These are phyloP conservation scores for Machaerirhynchus nigripectus DNA, from an alignment of 2,113 vertebrate species.

Conservation along the genomic window DNA sequence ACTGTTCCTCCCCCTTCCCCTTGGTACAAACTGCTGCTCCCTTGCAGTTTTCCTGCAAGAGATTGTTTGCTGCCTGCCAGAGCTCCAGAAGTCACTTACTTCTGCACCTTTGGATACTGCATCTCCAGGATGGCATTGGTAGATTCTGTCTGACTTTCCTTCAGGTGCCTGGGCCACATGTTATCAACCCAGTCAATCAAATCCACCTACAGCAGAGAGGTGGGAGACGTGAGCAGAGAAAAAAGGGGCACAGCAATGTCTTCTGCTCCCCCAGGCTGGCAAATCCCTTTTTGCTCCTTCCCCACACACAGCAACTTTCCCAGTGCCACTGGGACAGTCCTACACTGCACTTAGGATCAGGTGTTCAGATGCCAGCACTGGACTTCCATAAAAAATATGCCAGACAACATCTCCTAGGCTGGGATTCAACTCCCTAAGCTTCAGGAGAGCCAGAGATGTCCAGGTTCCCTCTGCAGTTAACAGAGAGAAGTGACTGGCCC, in stretches of 20 bases:
- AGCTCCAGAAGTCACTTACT: conserved; percentile 75
- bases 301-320: not conserved
- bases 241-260: not conserved
- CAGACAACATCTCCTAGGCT: not conserved
- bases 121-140: conserved; percentile 97
- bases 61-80: not conserved
- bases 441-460: not conserved
- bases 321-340: not conserved
- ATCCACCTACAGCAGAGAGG: conserved; percentile 83
- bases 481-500: not conserved
- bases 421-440: not conserved
- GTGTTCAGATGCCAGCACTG: not conserved
- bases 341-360: not conserved
- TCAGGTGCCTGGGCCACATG: conserved; percentile 98
- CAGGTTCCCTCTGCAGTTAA: not conserved
- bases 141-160: conserved; percentile 95
- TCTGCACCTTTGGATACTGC: conserved; percentile 99
- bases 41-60: not conserved
- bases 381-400: not conserved
- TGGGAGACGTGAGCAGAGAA: not conserved
- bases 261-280: not conserved
- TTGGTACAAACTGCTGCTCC: not conserved
- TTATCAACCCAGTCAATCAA: conserved; percentile 99
- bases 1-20: not conserved
- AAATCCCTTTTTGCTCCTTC: not conserved